Percentiles rank a stretch among this genome's conserved stretches.
Evolutionary conservation across 1,140 invertebrate species (phyloP).

Genomic region (Drosophila parvula): DNA sequence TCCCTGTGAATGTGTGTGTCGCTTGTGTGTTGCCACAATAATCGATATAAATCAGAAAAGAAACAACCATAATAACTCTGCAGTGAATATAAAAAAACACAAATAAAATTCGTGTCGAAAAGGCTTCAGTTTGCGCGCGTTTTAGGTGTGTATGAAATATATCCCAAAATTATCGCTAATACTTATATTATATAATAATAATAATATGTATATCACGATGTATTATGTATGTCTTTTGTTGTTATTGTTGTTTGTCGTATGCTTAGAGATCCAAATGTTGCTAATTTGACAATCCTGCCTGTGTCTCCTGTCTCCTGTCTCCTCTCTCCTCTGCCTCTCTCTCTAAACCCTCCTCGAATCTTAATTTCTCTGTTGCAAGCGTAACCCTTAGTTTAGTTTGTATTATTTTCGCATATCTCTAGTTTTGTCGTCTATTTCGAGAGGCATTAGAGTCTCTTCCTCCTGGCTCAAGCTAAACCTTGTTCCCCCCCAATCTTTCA

Average conservation of each 20-base stretch:
- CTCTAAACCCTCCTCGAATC: constrained; percentile 13
- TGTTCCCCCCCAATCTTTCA: constrained; percentile 49
- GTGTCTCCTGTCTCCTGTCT: constrained; percentile 40
- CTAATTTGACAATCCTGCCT: constrained; percentile 32
- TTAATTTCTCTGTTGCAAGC: constrained; percentile 29
- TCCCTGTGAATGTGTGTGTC: constrained; percentile 14
- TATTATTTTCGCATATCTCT: constrained; percentile 31
- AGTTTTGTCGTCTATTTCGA: constrained; percentile 13
- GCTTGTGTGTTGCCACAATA: constrained; percentile 13
- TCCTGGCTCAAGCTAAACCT: constrained; percentile 37
- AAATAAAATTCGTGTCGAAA: constrained; percentile 39
- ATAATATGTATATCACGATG: constrained; percentile 29
- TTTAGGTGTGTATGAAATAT: constrained; percentile 76
- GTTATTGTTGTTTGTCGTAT: constrained; percentile 43
- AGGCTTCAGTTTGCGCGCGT: constrained; percentile 67
- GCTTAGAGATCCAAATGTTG: constrained; percentile 38
- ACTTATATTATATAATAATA: background rate
- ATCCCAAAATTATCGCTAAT: constrained; percentile 47
- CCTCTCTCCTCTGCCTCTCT: constrained; percentile 12
- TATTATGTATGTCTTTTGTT: constrained; percentile 37
- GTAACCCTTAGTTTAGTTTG: constrained; percentile 63
- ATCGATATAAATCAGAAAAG: constrained; percentile 44
- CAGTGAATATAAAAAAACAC: constrained; percentile 47
- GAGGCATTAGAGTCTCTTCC: constrained; percentile 20
- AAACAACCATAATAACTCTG: constrained; percentile 63